Evolutionary conservation across 2,797 vertebrate genomes (phyloP), one percentile per base, ranked within the genome.

Genomic region (Epinephelus malabaricus): DNA sequence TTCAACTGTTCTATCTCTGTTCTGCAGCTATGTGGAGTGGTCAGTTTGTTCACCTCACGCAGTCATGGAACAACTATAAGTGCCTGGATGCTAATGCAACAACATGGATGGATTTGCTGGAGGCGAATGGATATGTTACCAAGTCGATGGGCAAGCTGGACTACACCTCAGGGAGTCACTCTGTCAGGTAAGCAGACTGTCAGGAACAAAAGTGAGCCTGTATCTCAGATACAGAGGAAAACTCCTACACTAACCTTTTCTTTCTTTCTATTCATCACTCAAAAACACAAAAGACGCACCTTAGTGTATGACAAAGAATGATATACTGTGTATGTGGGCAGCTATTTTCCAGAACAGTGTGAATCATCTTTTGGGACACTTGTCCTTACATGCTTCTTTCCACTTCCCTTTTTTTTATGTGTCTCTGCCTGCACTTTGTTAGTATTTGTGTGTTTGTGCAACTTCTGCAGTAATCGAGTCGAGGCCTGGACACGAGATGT

Each of bases 61-160:
- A 97, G 88, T 97, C 98, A 6, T 99, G 98, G 98, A 99, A 99
- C 93, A 99, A 99, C 89, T 97, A 96, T 90, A 99, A 98, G 91
- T 98, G 98, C 73, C 95, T 99, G 2, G 92, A 97, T 85, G 86
- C 93, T 60, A 97, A 94, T 82, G 93, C 96, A 19, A 95, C 96
- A 34, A 99, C 98, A 0, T 99, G 98, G 98, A 98, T 99, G 97
- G 96, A 98, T 89, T 67, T 96, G 68, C 93, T 99, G 91, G 90
- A 95, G 84, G 92, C 91, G 19, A 92, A 95, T 76, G 98, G 97
- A 40, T 99, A 99, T 90, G 81, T 13, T 21, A 95, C 96, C 11
- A 95, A 96, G 71, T 96, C 94, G 74, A 94, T 97, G 75, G 98
- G 98, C 50, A 99, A 99, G 92, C 61, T 97, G 87, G 98, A 99